Conservation (phyloP, 2,888 invertebrate genomes). For the Mayetiola destructor region DNA sequence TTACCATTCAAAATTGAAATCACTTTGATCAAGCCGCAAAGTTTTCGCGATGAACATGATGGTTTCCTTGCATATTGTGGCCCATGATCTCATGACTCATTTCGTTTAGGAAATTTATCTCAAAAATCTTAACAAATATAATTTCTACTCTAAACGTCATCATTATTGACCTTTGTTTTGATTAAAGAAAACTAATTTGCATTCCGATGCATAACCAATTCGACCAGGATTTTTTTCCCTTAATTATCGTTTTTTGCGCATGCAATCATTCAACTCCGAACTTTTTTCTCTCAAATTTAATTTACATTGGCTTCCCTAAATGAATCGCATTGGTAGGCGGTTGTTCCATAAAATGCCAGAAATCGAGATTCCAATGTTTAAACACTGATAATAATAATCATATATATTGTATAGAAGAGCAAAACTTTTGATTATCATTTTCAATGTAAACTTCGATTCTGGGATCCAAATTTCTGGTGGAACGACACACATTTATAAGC, state of each 20-base stretch:
- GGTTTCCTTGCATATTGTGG: no score
- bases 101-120: no score
- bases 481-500: no score
- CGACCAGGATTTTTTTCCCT: slow-evolving; percentile 4
- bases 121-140: slow-evolving; percentile 9
- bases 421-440: no score
- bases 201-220: slow-evolving; percentile 6
- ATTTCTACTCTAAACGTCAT: not conserved
- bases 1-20: no score
- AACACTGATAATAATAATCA: not conserved
- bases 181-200: slow-evolving; percentile 1
- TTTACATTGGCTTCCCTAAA: no score
- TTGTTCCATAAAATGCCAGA: not conserved
- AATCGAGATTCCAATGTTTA: not conserved
- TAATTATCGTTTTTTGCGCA: not conserved
- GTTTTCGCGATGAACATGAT: no score
- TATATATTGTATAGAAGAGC: not conserved
- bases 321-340: not conserved
- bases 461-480: no score
- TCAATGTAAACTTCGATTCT: no score
- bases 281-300: slow-evolving; percentile 2
- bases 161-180: slow-evolving; percentile 10
- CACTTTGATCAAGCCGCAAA: no score
- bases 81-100: no score
- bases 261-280: not conserved